Percentiles rank a stretch among this genome's conserved stretches.
These are phyloP conservation scores for Trachops cirrhosus DNA, from an alignment of 2,797 vertebrate species.

Conservation along the genomic window DNA sequence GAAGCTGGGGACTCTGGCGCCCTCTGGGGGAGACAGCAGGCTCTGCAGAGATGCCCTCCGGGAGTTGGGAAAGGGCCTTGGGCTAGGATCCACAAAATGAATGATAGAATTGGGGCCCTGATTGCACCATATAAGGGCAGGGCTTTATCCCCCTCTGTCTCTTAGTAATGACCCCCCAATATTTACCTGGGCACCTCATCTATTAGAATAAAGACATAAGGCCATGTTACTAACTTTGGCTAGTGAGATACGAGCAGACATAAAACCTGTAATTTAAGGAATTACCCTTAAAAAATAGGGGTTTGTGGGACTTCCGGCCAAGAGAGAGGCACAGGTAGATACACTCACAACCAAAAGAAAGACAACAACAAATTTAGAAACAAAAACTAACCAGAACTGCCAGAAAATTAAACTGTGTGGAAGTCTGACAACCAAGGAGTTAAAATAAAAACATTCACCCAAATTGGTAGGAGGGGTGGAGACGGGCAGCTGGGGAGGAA, in stretches of 20 bases:
- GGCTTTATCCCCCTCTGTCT: background rate
- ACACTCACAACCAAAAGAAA: too few relatives aligned
- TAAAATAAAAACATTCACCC: too few relatives aligned
- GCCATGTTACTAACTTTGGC: background rate
- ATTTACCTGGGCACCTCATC: background rate
- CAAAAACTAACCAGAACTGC: too few relatives aligned
- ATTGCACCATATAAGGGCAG: background rate
- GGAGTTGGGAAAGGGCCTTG: background rate
- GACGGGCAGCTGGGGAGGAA: too few relatives aligned
- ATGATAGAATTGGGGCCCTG: background rate
- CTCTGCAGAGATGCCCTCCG: background rate
- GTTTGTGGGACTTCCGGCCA: background rate
- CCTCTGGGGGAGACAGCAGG: constrained; percentile 42
- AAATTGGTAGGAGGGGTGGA: too few relatives aligned
- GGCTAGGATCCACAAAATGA: background rate
- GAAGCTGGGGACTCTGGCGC: constrained; percentile 1
- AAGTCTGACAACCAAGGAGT: too few relatives aligned
- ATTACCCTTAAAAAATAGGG: background rate
- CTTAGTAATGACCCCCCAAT: background rate
- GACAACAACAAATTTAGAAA: too few relatives aligned
- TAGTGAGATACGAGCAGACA: background rate
- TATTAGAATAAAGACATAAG: background rate
- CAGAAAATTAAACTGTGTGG: too few relatives aligned
- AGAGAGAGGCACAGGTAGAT: too few relatives aligned
- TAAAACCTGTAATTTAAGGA: background rate